phyloP scores from a whole-genome alignment of 2,888 invertebrate genomes.

The Andrena dorsata region DNA sequence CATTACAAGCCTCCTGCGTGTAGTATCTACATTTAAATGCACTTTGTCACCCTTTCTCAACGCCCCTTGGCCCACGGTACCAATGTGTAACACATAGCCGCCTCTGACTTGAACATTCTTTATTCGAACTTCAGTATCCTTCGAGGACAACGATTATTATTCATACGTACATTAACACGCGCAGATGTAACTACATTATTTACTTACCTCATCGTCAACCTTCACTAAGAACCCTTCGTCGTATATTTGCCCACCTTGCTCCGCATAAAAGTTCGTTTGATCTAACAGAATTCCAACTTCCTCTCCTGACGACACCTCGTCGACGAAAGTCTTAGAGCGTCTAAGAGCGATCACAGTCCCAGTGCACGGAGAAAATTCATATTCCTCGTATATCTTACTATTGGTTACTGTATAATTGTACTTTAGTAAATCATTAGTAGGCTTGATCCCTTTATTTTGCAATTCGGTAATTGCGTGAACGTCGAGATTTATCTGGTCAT shows the following conservation, averaged over 20 bases:
- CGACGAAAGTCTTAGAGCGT: conserved; percentile 93
- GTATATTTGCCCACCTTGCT: conserved; percentile 99
- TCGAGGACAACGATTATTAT: conserved; percentile 39
- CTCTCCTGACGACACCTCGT: conserved; percentile 92
- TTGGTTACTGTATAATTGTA: conserved; percentile 92
- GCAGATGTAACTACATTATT: conserved; percentile 1
- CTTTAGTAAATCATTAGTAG: conserved; percentile 96
- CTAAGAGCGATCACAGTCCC: conserved; percentile 94
- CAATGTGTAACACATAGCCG: conserved; percentile 97
- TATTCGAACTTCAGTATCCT: conserved; percentile 94
- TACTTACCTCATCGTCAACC: conserved; percentile 89
- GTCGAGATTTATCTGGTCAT: conserved; percentile 95
- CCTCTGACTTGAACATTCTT: conserved; percentile 97
- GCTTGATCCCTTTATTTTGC: conserved; percentile 90
- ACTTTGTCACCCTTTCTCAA: conserved; percentile 95
- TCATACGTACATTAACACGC: background rate
- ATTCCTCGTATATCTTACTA: conserved; percentile 89
- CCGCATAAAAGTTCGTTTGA: conserved; percentile 98
- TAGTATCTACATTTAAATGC: conserved; percentile 92
- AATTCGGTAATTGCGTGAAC: conserved; percentile 97
- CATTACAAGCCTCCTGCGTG: conserved; percentile 96
- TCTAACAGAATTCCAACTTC: conserved; percentile 97
- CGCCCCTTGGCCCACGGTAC: conserved; percentile 92
- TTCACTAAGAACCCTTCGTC: conserved; percentile 97
- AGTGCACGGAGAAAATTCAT: conserved; percentile 90